Conservation (phyloP, 2,888 invertebrate species). For the Ganaspis brasiliensis region DNA sequence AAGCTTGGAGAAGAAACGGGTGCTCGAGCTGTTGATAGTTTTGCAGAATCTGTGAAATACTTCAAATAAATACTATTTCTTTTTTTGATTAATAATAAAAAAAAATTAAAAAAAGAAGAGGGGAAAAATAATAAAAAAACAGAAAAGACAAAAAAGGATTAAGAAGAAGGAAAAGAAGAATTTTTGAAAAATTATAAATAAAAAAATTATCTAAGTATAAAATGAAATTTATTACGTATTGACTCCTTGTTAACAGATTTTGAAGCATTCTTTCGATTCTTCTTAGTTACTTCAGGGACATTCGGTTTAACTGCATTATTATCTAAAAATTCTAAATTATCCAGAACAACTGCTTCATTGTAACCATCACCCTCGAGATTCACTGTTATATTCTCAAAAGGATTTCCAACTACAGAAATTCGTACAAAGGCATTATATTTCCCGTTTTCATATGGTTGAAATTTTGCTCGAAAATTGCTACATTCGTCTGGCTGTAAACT, state of each 20-base stretch:
- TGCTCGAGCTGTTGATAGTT: background rate
- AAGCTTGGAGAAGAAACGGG: slow-evolving; percentile 40
- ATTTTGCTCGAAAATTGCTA: slow-evolving; percentile 73
- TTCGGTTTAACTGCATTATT: background rate
- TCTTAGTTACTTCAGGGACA: background rate
- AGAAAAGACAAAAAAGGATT: too few species aligned
- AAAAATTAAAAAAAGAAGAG: too few species aligned
- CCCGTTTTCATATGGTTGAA: slow-evolving; percentile 71
- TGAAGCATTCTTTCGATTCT: background rate
- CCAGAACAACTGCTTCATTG: slow-evolving; percentile 80
- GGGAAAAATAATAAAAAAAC: background rate
- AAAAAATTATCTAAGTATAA: background rate
- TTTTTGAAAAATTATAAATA: too few species aligned
- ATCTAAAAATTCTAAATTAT: slow-evolving; percentile 69
- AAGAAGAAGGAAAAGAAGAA: too few species aligned
- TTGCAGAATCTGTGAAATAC: background rate
- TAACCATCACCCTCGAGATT: slow-evolving; percentile 81
- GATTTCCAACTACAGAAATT: slow-evolving; percentile 82
- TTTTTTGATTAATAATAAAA: too few species aligned
- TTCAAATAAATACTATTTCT: too few species aligned
- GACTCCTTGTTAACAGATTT: background rate
- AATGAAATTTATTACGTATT: background rate
- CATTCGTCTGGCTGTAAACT: slow-evolving; percentile 69
- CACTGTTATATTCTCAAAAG: slow-evolving; percentile 82
- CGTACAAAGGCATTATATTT: slow-evolving; percentile 73